These are phyloP conservation scores for Whitmania pigra DNA, from an alignment of 1,140 invertebrate genomes.

Conservation along the genomic window DNA sequence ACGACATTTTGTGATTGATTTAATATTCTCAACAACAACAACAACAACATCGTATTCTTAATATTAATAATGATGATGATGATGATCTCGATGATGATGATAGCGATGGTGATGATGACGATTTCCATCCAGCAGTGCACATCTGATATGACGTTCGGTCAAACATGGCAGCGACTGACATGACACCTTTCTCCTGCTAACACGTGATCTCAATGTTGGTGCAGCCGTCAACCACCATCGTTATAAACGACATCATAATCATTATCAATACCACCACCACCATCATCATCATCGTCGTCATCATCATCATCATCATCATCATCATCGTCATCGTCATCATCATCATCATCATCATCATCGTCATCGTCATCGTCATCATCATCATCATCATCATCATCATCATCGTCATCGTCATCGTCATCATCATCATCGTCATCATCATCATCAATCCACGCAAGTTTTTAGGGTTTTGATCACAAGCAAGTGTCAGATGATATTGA, in stretches of 20 bases:
- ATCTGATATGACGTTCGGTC: too few species aligned
- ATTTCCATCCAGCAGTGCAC: too few species aligned
- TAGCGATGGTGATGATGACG: slow-evolving; percentile 21
- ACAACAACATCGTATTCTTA: too few species aligned
- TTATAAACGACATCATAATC: background rate
- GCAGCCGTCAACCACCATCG: slow-evolving; percentile 8
- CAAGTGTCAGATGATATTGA: too few species aligned
- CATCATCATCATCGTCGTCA: background rate
- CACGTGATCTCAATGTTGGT: too few species aligned
- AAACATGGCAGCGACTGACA: too few species aligned
- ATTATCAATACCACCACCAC: background rate
- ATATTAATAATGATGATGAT: too few species aligned
- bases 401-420: slow-evolving; percentile 18
- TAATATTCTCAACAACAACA: too few species aligned
- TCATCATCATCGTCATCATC: slow-evolving; percentile 15
- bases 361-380: slow-evolving; percentile 24
- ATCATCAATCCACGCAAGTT: background rate
- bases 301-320: slow-evolving; percentile 18
- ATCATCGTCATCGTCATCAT: slow-evolving; percentile 11
- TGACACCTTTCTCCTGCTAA: too few species aligned
- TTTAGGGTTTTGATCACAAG: too few species aligned
- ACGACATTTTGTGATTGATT: too few species aligned
- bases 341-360: slow-evolving; percentile 22
- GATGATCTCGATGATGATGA: slow-evolving; percentile 19
- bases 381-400: slow-evolving; percentile 25